phyloP scores from a whole-genome alignment of 2,797 vertebrate species.

The Uromys caudimaculatus region DNA sequence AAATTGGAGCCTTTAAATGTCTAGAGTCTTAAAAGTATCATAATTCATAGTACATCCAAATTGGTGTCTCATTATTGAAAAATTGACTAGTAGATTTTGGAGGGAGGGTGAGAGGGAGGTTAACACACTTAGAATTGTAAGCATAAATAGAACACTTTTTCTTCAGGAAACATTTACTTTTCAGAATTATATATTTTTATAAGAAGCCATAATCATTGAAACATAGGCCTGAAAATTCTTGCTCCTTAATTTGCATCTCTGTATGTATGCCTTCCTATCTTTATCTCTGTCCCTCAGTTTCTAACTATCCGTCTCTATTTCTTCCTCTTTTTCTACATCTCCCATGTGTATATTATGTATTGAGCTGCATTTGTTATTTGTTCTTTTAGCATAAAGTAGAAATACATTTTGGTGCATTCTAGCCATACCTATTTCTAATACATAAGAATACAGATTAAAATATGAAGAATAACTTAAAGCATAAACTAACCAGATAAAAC shows the following conservation, averaged over 20 bases:
- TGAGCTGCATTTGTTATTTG: background rate
- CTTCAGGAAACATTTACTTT: background rate
- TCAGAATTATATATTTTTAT: background rate
- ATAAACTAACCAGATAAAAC: background rate
- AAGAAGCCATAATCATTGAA: background rate
- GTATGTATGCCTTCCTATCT: background rate
- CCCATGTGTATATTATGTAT: background rate
- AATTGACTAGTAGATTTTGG: background rate
- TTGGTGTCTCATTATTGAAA: background rate
- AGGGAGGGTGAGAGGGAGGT: background rate
- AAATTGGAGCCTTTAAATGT: background rate
- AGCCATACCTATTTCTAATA: background rate
- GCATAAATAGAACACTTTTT: background rate
- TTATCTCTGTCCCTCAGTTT: background rate
- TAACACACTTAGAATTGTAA: background rate
- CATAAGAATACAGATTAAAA: slow-evolving; percentile 12
- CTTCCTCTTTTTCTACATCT: background rate
- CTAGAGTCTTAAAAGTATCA: background rate
- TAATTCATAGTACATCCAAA: background rate
- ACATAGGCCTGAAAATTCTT: background rate
- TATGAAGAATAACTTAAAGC: background rate
- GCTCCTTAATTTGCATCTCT: background rate
- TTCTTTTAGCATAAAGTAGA: background rate
- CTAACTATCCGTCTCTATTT: background rate
- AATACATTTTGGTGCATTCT: background rate